A percentile compares a stretch with the other conserved stretches of the same genome.
Evolutionary conservation across 2,113 vertebrate genomes (phyloP).

Genomic region (Stigmatopora argus): DNA sequence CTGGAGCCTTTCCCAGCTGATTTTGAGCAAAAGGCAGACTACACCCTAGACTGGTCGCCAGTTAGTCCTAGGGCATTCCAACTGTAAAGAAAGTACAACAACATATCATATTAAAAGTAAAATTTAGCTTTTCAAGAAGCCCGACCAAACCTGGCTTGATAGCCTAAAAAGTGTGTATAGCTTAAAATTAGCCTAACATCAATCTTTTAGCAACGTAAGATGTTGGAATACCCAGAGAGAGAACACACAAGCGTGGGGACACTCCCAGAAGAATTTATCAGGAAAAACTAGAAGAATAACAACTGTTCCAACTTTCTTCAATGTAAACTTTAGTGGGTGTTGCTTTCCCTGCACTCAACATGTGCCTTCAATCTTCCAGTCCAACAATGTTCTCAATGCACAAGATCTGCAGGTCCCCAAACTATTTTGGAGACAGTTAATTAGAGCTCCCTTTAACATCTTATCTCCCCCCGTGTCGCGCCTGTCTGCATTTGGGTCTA

Average conservation of each 20-base stretch:
- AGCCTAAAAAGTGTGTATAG: no score
- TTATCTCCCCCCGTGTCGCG: conserved; percentile 19
- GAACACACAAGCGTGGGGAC: not conserved
- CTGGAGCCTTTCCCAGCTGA: no score
- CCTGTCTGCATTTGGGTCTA: conserved; percentile 40
- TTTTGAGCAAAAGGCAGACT: no score
- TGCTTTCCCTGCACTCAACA: conserved; percentile 9
- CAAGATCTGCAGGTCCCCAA: conserved; percentile 15
- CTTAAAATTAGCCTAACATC: no score
- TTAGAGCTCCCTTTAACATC: conserved; percentile 19
- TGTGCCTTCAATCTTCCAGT: conserved; percentile 6
- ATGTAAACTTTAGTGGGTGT: conserved; percentile 3
- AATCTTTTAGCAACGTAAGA: not conserved
- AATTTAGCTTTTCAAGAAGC: no score
- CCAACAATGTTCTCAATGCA: conserved; percentile 2
- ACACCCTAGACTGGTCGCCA: no score
- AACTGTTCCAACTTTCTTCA: not conserved
- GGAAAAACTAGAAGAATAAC: not conserved
- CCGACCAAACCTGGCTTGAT: no score
- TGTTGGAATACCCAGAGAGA: not conserved
- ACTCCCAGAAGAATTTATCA: not conserved
- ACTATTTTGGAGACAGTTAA: conserved; percentile 23
- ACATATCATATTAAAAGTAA: no score
- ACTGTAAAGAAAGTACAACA: no score
- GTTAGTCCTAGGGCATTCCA: no score